Conservation (phyloP, 2,113 vertebrate species). For the Poecile atricapillus region DNA sequence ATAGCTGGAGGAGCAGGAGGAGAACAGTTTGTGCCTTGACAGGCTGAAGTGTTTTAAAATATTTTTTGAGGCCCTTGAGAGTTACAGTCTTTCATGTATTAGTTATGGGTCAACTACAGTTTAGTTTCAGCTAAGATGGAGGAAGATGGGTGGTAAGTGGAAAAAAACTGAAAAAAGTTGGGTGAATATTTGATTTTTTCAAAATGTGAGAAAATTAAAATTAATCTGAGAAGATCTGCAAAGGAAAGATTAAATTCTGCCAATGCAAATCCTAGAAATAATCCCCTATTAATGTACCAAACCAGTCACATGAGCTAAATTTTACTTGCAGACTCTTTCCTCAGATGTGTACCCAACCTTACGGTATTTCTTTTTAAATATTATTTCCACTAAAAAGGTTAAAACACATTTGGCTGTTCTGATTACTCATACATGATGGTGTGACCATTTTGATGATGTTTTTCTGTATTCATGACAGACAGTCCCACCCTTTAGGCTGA, state of each 20-base stretch:
- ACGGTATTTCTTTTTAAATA: not conserved
- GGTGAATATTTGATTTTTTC: not conserved
- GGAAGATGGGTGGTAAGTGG: not conserved
- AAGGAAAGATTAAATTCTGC: not conserved
- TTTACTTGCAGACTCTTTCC: slow-evolving; percentile 10
- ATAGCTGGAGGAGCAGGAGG: not conserved
- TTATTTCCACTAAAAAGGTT: slow-evolving; percentile 40
- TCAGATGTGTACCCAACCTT: slow-evolving; percentile 17
- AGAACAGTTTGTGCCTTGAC: not conserved
- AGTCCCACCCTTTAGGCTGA: not conserved
- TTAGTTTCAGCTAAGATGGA: not conserved
- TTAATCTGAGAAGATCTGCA: not conserved
- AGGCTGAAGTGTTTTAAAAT: not conserved
- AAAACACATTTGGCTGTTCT: not conserved
- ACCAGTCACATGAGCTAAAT: not conserved
- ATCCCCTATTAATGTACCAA: not conserved
- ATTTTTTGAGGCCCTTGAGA: not conserved
- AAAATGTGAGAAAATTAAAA: not conserved
- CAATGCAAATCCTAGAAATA: not conserved
- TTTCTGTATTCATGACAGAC: slow-evolving; percentile 29
- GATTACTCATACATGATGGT: not conserved
- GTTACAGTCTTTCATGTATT: not conserved
- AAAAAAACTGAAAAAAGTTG: not conserved
- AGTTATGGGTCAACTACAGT: not conserved
- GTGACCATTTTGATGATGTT: not conserved